Evolutionary conservation across 2,113 vertebrate genomes (phyloP), one percentile per base, ranked within the genome.

Genomic region (Nycticebus coucang): DNA sequence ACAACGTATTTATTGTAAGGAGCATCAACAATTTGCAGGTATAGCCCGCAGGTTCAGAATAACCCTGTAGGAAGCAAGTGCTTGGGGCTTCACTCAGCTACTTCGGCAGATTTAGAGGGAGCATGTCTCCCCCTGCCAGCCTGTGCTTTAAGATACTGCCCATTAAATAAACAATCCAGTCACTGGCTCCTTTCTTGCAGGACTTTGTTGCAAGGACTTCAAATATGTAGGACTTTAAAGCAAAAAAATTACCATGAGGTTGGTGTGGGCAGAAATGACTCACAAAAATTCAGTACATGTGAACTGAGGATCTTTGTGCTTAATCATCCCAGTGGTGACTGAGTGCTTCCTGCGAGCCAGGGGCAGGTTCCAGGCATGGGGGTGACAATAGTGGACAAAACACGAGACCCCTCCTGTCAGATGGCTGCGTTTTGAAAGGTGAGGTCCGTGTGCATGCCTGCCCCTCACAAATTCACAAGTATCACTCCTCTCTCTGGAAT

Each of bases 1-100:
- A 60, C 62, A 85, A 5, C 26, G 17, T 83, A 75, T 81, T 95
- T 68, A 10, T 95, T 68, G 8, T 53, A 45, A 95, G 97, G 91
- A 26, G 5, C 91, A 94, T 33, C 93, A 96, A 92, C 93, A 87
- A 96, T 97, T 94, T 92, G 41, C 9, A 62, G 92, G 88, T 74
- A 21, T 93, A 95, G 33, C 22, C 18, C 82, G 11, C 17, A 24
- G 17, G 88, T 85, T 96, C 79, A 45, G 71, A 94, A 87, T 93
- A 83, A 84, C 57, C 55, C 77, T 72, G 74, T 66, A 66, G 30
- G 35, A 45, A 68, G 41, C 64, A 68, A 35, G 28, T 2, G 28
- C 57, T 60, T 19, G 62, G 77, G 80, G 77, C 45, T 71, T 81
- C 19, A 21, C 2, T 21, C 41, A 88, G 72, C 19, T 15, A 37